Base-by-base conservation (phyloP, 2,113 vertebrate genomes). In the Nycticryphes semicollaris region DNA sequence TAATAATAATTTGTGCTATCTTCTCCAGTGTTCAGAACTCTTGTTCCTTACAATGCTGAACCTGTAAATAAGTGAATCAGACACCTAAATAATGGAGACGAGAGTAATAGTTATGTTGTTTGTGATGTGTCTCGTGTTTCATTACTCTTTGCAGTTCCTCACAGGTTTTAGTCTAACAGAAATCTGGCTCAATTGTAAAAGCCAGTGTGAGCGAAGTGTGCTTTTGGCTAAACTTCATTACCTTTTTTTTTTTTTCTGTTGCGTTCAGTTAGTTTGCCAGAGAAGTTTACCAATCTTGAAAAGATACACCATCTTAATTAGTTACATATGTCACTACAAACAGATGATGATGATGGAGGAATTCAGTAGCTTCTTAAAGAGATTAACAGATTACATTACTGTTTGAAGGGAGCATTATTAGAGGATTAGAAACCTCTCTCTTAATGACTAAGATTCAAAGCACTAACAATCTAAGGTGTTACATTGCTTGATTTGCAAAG, bases 51-150 rank as follows among this genome's bases (percentile, higher is more conserved):
- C 62, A 39, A 14, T 84, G 37, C 84, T 79, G 69, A 93, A 87
- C 31, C 35, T 84, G 90, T 95, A 92, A 97, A 91, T 93, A 93
- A 91, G 87, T 96, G 90, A 96, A 95, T 96, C 96, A 96, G 81
- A 85, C 67, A 59, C 59, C 53, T 91, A 63, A 90, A 59, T 92
- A 92, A 76, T 73, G 67, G 62, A 53, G 92, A 95, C 0, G 3
- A 64, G 84, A 68, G 87, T 50, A 90, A 86, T 25, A 84, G 62
- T 76, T 64, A 17, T 50, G 86, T 37, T 93, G 87, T 91, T 93
- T 1, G 4, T 66, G 62, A 73, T 94, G 41, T 68, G 48, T 50
- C 74, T 95, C 5, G 2, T 87, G n/a, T 70, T 77, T 80, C 74
- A 39, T 63, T 69, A 39, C 50, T 79, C 39, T 81, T 50, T 63